phyloP scores from a whole-genome alignment of 92 coral and sea anemone species.

The Zoanthus solanderi region DNA sequence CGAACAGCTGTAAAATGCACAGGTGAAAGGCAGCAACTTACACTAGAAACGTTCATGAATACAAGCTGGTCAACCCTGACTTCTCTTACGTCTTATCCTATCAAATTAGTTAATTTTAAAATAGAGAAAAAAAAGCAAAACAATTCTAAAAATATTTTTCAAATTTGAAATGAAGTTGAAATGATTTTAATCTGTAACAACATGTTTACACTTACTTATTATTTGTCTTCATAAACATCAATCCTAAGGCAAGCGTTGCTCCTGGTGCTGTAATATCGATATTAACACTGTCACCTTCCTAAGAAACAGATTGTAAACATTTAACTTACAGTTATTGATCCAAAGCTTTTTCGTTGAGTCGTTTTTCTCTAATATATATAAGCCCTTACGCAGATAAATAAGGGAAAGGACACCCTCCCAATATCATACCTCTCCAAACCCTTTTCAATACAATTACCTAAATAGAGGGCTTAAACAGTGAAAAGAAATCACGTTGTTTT shows the following conservation, averaged over 20 bases:
- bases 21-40: too few relatives aligned
- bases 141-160: too few relatives aligned
- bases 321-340: background rate
- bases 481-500: too few relatives aligned
- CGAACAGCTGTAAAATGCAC: too few relatives aligned
- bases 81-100: background rate
- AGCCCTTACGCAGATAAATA: too few relatives aligned
- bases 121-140: too few relatives aligned
- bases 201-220: conserved; percentile 69
- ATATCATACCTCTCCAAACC: too few relatives aligned
- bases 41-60: background rate
- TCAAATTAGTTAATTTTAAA: background rate
- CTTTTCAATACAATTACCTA: too few relatives aligned
- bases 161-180: too few relatives aligned
- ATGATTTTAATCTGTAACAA: background rate
- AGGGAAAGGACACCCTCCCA: too few relatives aligned
- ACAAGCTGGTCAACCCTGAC: background rate
- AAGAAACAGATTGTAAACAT: background rate
- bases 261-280: conserved; percentile 97
- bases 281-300: conserved; percentile 98
- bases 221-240: conserved; percentile 95
- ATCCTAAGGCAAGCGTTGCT: conserved; percentile 93
- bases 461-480: too few relatives aligned
- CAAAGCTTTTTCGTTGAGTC: background rate
- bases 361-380: too few relatives aligned